Evolutionary conservation across 2,113 vertebrate species (phyloP).

Genomic region (Cervus canadensis): DNA sequence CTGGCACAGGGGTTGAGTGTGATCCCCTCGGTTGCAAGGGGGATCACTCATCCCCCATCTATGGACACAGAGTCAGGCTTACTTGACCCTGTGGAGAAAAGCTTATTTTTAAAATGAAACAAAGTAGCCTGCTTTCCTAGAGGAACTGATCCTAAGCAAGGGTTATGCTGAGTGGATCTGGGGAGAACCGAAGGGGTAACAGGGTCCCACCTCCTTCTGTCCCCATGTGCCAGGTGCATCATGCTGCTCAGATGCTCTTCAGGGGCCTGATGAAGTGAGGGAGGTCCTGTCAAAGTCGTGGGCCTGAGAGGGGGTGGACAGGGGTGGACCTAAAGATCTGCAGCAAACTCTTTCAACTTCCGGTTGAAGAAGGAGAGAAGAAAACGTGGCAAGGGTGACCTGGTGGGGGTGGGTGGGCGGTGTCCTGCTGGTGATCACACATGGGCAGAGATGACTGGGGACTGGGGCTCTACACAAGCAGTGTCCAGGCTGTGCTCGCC

Average conservation of each 20-base stretch:
- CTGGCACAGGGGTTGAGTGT: neutral
- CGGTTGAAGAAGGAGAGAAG: neutral
- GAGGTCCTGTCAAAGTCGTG: fast-evolving
- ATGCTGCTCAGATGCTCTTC: neutral
- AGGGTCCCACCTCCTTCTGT: too few relatives aligned
- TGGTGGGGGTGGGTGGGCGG: fast-evolving
- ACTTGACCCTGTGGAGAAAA: neutral
- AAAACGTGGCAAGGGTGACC: fast-evolving
- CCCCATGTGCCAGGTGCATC: fast-evolving
- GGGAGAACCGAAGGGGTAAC: fast-evolving
- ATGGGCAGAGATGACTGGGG: fast-evolving
- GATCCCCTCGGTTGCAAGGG: neutral
- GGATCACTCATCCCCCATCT: fast-evolving
- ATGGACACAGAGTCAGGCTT: neutral
- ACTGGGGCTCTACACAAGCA: fast-evolving
- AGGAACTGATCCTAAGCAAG: neutral
- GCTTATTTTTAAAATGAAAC: neutral
- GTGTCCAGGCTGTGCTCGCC: fast-evolving
- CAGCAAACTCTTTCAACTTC: neutral
- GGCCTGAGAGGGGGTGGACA: neutral
- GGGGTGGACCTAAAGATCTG: too few relatives aligned
- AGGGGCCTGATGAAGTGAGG: neutral
- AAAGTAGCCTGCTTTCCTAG: neutral
- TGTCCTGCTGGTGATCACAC: fast-evolving
- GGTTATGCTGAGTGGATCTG: neutral